Conservation (phyloP, 2,797 vertebrate genomes). For the Pipistrellus kuhlii region DNA sequence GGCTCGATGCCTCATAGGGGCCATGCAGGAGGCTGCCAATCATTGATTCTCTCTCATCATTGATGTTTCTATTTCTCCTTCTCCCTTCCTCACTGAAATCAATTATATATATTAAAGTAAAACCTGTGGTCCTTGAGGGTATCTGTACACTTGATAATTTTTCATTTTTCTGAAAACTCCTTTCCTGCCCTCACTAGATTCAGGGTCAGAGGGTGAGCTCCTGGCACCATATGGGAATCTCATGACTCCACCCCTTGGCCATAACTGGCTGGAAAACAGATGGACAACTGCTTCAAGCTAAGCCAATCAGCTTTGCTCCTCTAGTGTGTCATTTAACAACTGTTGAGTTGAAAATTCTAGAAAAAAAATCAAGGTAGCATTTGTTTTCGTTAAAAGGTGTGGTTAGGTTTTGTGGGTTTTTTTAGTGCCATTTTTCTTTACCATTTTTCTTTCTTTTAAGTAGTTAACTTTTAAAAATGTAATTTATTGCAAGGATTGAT, state of each 20-base stretch:
- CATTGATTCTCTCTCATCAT: too few species aligned
- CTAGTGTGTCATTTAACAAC: not conserved
- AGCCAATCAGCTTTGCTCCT: not conserved
- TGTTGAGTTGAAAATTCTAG: not conserved
- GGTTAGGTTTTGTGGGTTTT: too few species aligned
- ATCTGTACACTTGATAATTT: not conserved
- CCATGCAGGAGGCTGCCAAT: too few species aligned
- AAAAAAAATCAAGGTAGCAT: not conserved
- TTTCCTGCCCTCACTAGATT: not conserved
- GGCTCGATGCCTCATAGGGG: too few species aligned
- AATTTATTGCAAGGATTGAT: not conserved
- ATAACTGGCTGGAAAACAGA: not conserved
- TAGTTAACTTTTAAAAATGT: not conserved
- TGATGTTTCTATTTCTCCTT: too few species aligned
- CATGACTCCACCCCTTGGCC: not conserved
- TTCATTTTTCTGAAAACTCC: slow-evolving; percentile 6
- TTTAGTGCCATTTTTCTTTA: not conserved
- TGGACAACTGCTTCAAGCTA: not conserved
- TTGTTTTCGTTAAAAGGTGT: not conserved
- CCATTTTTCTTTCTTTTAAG: not conserved
- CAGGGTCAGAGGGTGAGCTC: not conserved
- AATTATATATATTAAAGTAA: too few species aligned
- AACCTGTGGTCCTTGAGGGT: not conserved
- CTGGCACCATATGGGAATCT: not conserved
- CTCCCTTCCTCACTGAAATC: too few species aligned